Evolutionary conservation across 2,888 invertebrate genomes (phyloP).

Genomic region (Limulus polyphemus): DNA sequence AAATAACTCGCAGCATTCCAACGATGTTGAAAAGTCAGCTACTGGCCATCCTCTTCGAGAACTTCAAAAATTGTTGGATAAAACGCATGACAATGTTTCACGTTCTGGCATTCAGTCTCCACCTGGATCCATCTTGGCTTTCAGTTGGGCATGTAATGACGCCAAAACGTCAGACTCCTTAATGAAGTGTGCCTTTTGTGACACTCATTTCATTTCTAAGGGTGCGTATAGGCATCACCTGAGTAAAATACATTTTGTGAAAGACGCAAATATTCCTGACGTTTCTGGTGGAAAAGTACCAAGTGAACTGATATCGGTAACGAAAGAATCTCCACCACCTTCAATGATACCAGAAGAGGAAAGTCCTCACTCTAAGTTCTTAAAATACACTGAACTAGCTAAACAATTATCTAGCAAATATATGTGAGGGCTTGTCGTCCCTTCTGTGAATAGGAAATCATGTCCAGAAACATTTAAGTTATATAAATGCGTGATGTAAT

Average conservation of each 20-base stretch:
- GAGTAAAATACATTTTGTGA: constrained; percentile 89
- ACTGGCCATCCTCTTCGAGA: constrained; percentile 78
- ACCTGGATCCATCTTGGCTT: constrained; percentile 71
- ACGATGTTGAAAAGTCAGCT: not conserved
- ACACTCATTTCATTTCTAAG: constrained; percentile 89
- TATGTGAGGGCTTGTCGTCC: constrained; percentile 13
- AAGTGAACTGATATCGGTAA: constrained; percentile 21
- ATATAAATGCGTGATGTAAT: too few species aligned
- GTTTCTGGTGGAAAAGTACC: constrained; percentile 20
- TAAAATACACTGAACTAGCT: constrained; percentile 95
- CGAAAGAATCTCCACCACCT: constrained; percentile 4
- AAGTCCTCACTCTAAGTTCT: constrained; percentile 91
- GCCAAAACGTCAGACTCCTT: constrained; percentile 53
- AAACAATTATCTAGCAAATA: constrained; percentile 96
- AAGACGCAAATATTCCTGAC: constrained; percentile 51
- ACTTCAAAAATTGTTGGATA: constrained; percentile 87
- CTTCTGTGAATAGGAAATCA: too few species aligned
- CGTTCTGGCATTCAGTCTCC: constrained; percentile 28
- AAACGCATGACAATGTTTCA: constrained; percentile 53
- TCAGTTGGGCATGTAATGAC: constrained; percentile 90
- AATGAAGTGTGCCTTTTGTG: constrained; percentile 89
- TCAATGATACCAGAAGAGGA: constrained; percentile 51
- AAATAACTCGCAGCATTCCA: too few species aligned
- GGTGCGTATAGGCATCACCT: constrained; percentile 92
- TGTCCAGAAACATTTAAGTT: too few species aligned